phyloP scores from a whole-genome alignment of 1,140 invertebrate species.

The Anastrepha obliqua region DNA sequence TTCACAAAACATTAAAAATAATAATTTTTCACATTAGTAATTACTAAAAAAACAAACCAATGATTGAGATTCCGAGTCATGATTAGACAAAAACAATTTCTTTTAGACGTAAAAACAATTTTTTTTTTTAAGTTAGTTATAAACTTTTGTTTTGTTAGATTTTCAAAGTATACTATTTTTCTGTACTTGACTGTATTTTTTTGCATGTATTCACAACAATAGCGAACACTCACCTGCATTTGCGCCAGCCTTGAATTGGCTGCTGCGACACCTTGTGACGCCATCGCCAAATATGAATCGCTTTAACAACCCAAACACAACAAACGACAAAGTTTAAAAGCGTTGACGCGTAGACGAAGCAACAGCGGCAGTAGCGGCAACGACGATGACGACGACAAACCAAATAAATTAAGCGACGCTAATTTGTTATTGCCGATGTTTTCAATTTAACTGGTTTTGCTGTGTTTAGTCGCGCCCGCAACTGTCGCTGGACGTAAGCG shows the following conservation, averaged over 20 bases:
- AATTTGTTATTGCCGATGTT: constrained; percentile 28
- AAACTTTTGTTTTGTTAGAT: too few relatives aligned
- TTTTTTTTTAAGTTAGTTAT: too few relatives aligned
- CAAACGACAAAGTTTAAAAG: not conserved
- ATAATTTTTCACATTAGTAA: too few relatives aligned
- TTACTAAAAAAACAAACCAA: too few relatives aligned
- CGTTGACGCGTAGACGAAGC: not conserved
- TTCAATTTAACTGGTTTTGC: not conserved
- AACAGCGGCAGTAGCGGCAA: not conserved
- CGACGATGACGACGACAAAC: constrained; percentile 12
- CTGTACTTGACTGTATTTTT: too few relatives aligned
- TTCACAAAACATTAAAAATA: too few relatives aligned
- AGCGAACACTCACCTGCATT: constrained; percentile 76
- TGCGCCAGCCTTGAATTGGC: constrained; percentile 76
- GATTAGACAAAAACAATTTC: too few relatives aligned
- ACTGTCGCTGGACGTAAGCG: not conserved
- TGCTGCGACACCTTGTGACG: constrained; percentile 68
- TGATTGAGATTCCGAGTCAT: too few relatives aligned
- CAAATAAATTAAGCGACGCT: not conserved
- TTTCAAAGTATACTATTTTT: too few relatives aligned
- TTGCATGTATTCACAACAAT: not conserved
- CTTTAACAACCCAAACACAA: constrained; percentile 5
- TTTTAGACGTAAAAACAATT: too few relatives aligned
- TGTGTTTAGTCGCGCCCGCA: not conserved
- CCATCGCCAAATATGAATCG: constrained; percentile 66